Evolutionary conservation across 2,797 vertebrate genomes (phyloP), one percentile per base, ranked within the genome.

Genomic region (Lycodopsis pacificus): DNA sequence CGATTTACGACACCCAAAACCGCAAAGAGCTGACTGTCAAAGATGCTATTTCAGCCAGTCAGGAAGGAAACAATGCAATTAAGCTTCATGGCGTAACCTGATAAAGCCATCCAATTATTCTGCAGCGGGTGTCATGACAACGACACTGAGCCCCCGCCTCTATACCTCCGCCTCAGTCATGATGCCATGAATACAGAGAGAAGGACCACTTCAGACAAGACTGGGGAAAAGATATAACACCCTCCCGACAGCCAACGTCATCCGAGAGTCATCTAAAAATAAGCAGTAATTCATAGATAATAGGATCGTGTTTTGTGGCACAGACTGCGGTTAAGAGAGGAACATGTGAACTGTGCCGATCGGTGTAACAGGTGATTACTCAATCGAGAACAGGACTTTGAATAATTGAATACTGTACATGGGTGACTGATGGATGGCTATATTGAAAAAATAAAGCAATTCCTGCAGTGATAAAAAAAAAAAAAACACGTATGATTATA

Each of bases 61-160:
- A 65, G 74, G 13, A 82, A 75, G 22, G 2, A 89, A 88, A 90
- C 71, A 80, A 85, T 78, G 76, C 77, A 90, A 91, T 92, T 86
- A 92, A 88, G 84, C 77, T 78, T 71, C 53, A 68, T 79, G 80
- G 83, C 20, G 22, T 85, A 89, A 93, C 88, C 82, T 48, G 87
- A 89, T 89, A 90, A 30, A 92, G 77, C 73, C 68, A 11, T 83
- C 80, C 84, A 89, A 88, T 90, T 91, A 88, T 81, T 85, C 79
- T 66, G 76, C 86, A 81, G 80, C 3, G 75, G 92, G 87, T 86
- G 92, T 91, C 93, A 92, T 92, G 93, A 93, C 92, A 92, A 91
- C 88, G 71, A 86, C 87, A 77, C 38, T n/a, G 70, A 84, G 71
- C 53, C 30, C 30, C 30, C 30, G 4, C 49, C 27, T 14, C 64